phyloP scores from a whole-genome alignment of 1,140 invertebrate species.

The Fopius arisanus region DNA sequence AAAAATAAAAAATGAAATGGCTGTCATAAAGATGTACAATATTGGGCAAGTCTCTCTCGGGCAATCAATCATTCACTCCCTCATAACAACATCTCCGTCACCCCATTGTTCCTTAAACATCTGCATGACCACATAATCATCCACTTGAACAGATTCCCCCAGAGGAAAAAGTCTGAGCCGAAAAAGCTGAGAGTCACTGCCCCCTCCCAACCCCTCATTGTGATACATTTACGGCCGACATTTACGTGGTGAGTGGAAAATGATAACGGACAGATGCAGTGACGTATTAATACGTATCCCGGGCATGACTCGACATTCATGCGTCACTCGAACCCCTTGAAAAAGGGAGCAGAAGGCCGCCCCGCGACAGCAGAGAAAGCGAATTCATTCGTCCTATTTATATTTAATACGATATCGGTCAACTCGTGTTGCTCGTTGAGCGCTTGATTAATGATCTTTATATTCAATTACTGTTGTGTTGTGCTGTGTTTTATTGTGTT shows the following conservation, averaged over 20 bases:
- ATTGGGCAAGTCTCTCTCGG: too few species aligned
- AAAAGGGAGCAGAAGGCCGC: neutral
- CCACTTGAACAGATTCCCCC: neutral
- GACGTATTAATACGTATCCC: constrained; percentile 1
- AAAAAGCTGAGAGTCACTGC: constrained; percentile 18
- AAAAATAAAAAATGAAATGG: too few species aligned
- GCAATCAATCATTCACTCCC: neutral
- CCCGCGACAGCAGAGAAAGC: neutral
- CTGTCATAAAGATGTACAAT: too few species aligned
- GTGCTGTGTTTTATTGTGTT: too few species aligned
- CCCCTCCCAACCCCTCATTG: neutral
- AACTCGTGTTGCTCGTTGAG: constrained; percentile 10
- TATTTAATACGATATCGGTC: constrained; percentile 8
- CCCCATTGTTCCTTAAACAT: neutral
- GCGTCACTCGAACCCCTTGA: neutral
- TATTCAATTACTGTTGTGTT: constrained; percentile 3
- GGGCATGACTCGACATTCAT: constrained; percentile 23
- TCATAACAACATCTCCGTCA: neutral
- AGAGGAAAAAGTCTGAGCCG: neutral
- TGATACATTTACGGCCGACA: neutral
- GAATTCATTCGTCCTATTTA: constrained; percentile 22
- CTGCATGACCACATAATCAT: neutral
- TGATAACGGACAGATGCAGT: constrained; percentile 29
- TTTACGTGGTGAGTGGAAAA: constrained; percentile 23
- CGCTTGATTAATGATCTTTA: constrained; percentile 18